Percentiles rank a stretch among this genome's conserved stretches.
Evolutionary conservation across 1,140 invertebrate genomes (phyloP).

Genomic region (Sogatella furcifera): DNA sequence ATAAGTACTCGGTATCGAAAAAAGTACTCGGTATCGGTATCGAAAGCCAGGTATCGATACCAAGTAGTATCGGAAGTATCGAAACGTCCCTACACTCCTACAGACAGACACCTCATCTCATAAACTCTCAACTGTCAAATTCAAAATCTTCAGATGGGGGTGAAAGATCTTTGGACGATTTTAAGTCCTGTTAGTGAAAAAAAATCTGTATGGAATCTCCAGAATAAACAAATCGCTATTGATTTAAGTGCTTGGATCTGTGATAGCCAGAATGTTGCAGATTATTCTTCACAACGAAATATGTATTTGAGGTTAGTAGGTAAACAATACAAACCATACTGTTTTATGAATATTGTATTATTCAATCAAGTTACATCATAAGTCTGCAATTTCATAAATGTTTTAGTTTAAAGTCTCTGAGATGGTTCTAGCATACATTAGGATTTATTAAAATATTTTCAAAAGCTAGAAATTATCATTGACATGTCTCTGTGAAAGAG

Average conservation of each 20-base stretch:
- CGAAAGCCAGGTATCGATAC: too few species aligned
- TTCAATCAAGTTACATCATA: too few species aligned
- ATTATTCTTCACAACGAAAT: constrained; percentile 54
- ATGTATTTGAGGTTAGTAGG: constrained; percentile 62
- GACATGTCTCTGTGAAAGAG: too few species aligned
- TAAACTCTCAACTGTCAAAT: too few species aligned
- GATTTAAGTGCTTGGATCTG: constrained; percentile 72
- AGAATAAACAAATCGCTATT: constrained; percentile 59
- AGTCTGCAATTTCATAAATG: constrained; percentile 7
- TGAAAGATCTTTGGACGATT: constrained; percentile 65
- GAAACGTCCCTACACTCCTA: too few species aligned
- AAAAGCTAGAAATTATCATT: constrained; percentile 6
- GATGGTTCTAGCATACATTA: too few species aligned
- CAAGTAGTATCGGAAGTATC: too few species aligned
- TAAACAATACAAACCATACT: not conserved
- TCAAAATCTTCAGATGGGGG: constrained; percentile 45
- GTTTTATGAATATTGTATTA: not conserved
- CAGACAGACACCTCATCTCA: too few species aligned
- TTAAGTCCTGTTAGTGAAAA: constrained; percentile 55
- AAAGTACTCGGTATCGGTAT: too few species aligned
- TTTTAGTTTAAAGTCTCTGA: too few species aligned
- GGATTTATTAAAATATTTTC: not conserved
- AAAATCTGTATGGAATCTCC: constrained; percentile 56
- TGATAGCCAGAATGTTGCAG: constrained; percentile 59
- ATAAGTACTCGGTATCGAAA: too few species aligned